Evolutionary conservation across 2,888 invertebrate genomes (phyloP), one percentile per base, ranked within the genome.

Genomic region (Tyria jacobaeae): DNA sequence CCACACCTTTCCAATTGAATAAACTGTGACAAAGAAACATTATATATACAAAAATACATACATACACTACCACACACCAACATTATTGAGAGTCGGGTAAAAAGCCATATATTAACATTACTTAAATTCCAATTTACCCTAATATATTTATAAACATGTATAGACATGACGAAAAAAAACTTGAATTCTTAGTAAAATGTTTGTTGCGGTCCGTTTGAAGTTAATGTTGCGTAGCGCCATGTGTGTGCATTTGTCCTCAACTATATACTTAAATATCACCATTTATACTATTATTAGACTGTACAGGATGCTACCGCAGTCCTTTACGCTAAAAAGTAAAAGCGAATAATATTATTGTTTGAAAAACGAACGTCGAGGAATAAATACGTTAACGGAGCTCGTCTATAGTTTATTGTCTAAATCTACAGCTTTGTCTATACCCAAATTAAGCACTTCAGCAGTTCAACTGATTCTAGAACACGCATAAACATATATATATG

Each of bases 151-250:
- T 51, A 51, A 34, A 51, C 34, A 15, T 17, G 35, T 35, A 51
- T 51, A 56, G 44, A 7, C 34, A 15, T 48, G 24, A 64, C 37
- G 54, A 56, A 64, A 64, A 67, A 69, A 35, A 68, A 68, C n/a
- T 68, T 60, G 62, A 71, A 63, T 51, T 71, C 78, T 66, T 57
- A 74, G 78, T 79, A 78, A 76, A 71, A 71, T 69, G 65, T 76
- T 71, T 60, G 78, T 71, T 61, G 68, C 78, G 80, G 69, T 71
- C 75, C 66, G 75, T 79, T 79, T 79, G 79, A 75, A 64, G 71
- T 79, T 73, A 79, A 79, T 68, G 78, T 65, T 50, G 67, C 78
- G 70, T 73, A 57, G 56, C 70, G 56, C 68, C 75, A 69, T 68
- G 70, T 71, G 73, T 70, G 72, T 68, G 55, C 65, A 71, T 76